phyloP scores from a whole-genome alignment of 2,888 invertebrate species.

The Suillia variegata region DNA sequence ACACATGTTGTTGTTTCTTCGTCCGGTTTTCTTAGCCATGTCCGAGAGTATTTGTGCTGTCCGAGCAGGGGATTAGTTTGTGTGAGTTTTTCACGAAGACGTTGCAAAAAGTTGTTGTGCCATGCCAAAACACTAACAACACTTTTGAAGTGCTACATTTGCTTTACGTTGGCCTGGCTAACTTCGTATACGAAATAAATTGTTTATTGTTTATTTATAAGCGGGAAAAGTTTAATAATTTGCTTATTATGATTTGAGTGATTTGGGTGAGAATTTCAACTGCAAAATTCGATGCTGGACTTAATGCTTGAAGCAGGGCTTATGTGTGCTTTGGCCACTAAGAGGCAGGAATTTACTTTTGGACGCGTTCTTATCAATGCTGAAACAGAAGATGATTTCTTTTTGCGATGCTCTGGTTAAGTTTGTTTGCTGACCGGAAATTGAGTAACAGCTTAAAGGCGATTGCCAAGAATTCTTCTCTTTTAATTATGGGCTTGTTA shows the following conservation, averaged over 20 bases:
- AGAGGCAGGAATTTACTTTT: slow-evolving; percentile 42
- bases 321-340: slow-evolving; percentile 22
- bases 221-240: slow-evolving; percentile 49
- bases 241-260: slow-evolving; percentile 53
- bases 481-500: no score
- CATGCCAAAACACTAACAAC: no score
- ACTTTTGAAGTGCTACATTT: background rate
- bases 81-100: background rate
- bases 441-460: slow-evolving; percentile 43
- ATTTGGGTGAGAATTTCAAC: slow-evolving; percentile 49
- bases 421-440: slow-evolving; percentile 43
- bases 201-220: slow-evolving; percentile 52
- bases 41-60: background rate
- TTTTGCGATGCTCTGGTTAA: slow-evolving; percentile 5
- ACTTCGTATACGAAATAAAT: slow-evolving; percentile 44
- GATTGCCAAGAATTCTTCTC: no score
- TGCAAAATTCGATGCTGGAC: background rate
- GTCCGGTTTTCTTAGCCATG: no score
- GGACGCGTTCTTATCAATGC: slow-evolving; percentile 51
- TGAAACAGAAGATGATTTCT: no score
- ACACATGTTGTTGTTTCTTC: no score
- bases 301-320: background rate
- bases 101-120: no score
- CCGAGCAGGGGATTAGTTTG: background rate
- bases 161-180: no score